Evolutionary conservation across 2,888 invertebrate species (phyloP).

Genomic region (Drosophila kanekoi): DNA sequence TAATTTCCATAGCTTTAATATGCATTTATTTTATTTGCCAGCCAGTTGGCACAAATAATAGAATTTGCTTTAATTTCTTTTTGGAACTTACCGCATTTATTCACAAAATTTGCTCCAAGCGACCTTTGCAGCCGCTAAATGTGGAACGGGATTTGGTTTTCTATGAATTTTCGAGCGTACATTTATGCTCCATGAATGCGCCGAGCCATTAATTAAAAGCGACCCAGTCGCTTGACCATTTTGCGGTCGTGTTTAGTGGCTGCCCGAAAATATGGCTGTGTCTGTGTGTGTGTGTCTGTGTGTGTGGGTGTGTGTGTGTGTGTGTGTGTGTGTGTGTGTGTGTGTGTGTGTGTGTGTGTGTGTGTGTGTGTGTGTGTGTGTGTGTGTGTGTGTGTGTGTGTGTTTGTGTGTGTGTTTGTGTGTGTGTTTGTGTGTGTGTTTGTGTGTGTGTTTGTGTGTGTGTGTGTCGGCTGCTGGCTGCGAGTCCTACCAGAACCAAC

Average conservation of each 20-base stretch:
- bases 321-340: no score
- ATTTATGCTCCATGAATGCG: conserved; percentile 69
- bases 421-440: no score
- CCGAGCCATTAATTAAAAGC: conserved; percentile 73
- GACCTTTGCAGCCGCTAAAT: conserved; percentile 1
- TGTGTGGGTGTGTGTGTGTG: no score
- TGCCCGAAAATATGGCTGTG: not conserved
- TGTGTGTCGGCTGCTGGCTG: not conserved
- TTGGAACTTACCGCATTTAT: conserved; percentile 29
- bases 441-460: not conserved
- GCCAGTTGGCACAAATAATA: conserved; percentile 11
- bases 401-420: no score
- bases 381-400: not conserved
- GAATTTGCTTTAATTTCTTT: conserved; percentile 24
- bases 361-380: not conserved
- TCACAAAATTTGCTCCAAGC: conserved; percentile 37
- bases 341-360: not conserved
- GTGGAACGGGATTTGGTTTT: not conserved
- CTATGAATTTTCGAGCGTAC: conserved; percentile 38
- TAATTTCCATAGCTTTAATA: not conserved
- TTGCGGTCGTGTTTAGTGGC: conserved; percentile 58
- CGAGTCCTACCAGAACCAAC: conserved; percentile 34
- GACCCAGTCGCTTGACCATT: conserved; percentile 58
- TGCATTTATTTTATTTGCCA: not conserved
- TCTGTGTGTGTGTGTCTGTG: not conserved